Evolutionary conservation across 2,888 invertebrate species (phyloP).

Genomic region (Andrena marginata): DNA sequence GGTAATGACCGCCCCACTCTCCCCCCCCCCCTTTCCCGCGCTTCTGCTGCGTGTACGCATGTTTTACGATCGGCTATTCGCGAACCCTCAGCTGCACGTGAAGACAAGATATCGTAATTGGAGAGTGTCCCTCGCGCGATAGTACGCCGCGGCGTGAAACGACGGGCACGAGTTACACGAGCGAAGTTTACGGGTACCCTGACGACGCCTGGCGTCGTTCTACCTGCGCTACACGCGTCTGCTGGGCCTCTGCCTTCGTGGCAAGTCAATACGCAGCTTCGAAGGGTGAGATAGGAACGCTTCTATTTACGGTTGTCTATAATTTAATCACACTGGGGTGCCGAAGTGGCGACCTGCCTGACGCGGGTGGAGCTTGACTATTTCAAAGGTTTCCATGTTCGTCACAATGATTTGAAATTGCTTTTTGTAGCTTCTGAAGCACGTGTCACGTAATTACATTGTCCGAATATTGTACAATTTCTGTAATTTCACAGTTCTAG

Average conservation of each 20-base stretch:
- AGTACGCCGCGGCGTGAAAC: conserved; percentile 33
- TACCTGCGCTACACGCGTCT: neutral
- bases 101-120: conserved; percentile 70
- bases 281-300: neutral
- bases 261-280: neutral
- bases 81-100: conserved; percentile 59
- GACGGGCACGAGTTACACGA: neutral
- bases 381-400: too few species aligned
- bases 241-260: too few species aligned
- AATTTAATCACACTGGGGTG: neutral
- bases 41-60: conserved; percentile 38
- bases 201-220: neutral
- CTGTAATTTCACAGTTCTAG: too few species aligned
- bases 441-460: too few species aligned
- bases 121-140: conserved; percentile 60
- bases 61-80: conserved; percentile 49
- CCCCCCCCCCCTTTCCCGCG: neutral
- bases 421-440: too few species aligned
- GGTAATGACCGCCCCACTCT: conserved; percentile 50
- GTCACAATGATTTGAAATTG: too few species aligned
- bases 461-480: too few species aligned
- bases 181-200: conserved; percentile 30
- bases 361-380: too few species aligned
- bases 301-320: neutral
- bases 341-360: too few species aligned